Evolutionary conservation across 2,888 invertebrate species (phyloP).

Genomic region (Dermolepida albohirtum): DNA sequence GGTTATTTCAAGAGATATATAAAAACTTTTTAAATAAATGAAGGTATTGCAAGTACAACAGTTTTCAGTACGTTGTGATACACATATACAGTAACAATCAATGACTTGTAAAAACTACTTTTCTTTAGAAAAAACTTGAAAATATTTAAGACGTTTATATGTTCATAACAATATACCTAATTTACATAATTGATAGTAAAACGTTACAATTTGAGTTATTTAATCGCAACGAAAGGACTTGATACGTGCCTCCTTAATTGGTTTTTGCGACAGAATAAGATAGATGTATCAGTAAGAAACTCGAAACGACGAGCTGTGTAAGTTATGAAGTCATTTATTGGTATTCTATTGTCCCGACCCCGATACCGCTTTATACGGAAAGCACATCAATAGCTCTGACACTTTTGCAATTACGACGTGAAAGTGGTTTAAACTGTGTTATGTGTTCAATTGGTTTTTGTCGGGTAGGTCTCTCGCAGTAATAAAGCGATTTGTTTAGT

Average conservation of each 20-base stretch:
- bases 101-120: neutral
- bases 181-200: constrained; percentile 26
- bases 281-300: constrained; percentile 19
- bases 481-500: constrained; percentile 35
- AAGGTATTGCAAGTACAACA: too few species aligned
- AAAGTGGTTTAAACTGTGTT: constrained; percentile 30
- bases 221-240: constrained; percentile 17
- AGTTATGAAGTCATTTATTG: constrained; percentile 34
- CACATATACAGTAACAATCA: too few species aligned
- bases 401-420: constrained; percentile 36
- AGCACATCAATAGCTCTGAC: constrained; percentile 36
- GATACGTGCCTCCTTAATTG: constrained; percentile 30
- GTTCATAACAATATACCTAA: neutral
- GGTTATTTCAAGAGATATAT: too few species aligned
- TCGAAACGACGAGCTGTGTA: constrained; percentile 14
- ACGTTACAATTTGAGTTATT: constrained; percentile 18
- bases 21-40: too few species aligned
- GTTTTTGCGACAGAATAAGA: constrained; percentile 16
- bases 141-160: neutral
- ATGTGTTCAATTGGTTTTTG: constrained; percentile 21
- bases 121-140: neutral
- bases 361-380: constrained; percentile 35
- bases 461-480: constrained; percentile 7
- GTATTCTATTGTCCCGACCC: constrained; percentile 25
- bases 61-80: too few species aligned